Evolutionary conservation across 2,888 invertebrate genomes (phyloP).

Genomic region (Spialia ferax): DNA sequence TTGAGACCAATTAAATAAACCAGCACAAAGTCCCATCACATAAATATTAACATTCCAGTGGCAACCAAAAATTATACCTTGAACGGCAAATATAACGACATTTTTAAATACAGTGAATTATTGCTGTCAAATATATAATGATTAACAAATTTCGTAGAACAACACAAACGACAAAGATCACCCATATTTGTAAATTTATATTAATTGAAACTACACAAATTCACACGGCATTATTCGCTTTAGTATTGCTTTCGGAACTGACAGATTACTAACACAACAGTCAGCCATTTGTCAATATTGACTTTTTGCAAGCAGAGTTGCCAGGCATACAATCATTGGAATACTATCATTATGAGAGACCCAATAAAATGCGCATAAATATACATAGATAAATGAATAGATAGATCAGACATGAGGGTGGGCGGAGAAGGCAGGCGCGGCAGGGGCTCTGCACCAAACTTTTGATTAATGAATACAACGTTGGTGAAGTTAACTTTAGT

Average conservation of each 20-base stretch:
- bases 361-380: constrained; percentile 53
- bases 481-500: constrained; percentile 79
- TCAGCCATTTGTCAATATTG: constrained; percentile 79
- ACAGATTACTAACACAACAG: constrained; percentile 54
- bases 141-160: constrained; percentile 85
- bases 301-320: constrained; percentile 65
- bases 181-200: constrained; percentile 65
- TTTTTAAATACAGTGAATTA: constrained; percentile 89
- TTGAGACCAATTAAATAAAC: constrained; percentile 33
- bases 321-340: too few relatives aligned
- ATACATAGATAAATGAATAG: constrained; percentile 47
- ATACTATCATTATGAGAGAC: constrained; percentile 65
- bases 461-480: constrained; percentile 85
- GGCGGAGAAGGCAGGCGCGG: constrained; percentile 59
- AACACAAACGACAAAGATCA: constrained; percentile 78
- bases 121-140: constrained; percentile 90
- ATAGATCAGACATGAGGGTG: constrained; percentile 68
- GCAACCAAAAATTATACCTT: constrained; percentile 82
- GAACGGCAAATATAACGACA: constrained; percentile 90
- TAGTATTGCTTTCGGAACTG: constrained; percentile 63
- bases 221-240: constrained; percentile 64
- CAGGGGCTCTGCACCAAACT: constrained; percentile 82
- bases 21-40: constrained; percentile 43
- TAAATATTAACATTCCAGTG: constrained; percentile 54
- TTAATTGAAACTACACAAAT: constrained; percentile 42